Base-by-base conservation (phyloP, 2,888 invertebrate genomes). In the Euclidia mi region DNA sequence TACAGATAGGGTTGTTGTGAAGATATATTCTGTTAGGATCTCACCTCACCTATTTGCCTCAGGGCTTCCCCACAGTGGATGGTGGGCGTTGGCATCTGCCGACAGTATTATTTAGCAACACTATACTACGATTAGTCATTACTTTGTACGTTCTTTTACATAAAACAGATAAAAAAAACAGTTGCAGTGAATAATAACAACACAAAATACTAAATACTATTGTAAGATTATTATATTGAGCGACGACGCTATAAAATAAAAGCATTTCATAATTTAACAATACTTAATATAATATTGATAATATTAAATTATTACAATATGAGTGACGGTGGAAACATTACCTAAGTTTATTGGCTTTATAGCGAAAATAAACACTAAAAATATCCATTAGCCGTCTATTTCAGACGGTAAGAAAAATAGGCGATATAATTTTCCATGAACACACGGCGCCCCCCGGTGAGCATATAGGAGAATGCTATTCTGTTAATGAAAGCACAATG, bases 401-500 rank as follows among this genome's bases (percentile, higher is more conserved):
- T 62, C 68, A 53, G 65, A 38, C 59, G 57, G 68, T 63, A 84
- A 89, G 89, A 92, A 85, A 90, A 89, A 91, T 90, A 65, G 84
- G 82, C 79, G 87, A 89, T 89, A 92, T 92, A 89, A 90, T 90
- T 91, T 90, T 89, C 79, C 81, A 74, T 70, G 81, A 88, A 88
- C 90, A 91, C 86, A 91, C 88, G 89, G 84, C 91, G 85, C 82
- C 83, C 86, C 84, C 78, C 59, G 72, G n/a, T 79, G 81, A 81
- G 73, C 71, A 73, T 81, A 83, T 85, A 87, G 86, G 85, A 87
- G 88, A 90, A 90, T 87, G 89, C 92, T 86, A 91, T 92, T 92
- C 86, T 89, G 88, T 87, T 92, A 93, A 93, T 92, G 92, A 90
- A 87, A 84, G 85, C 86, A 90, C 91, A 91, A 91, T 92, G 91